A percentile compares a stretch with the other conserved stretches of the same genome.
Evolutionary conservation across 2,888 invertebrate genomes (phyloP).

Genomic region (Apoda limacodes): DNA sequence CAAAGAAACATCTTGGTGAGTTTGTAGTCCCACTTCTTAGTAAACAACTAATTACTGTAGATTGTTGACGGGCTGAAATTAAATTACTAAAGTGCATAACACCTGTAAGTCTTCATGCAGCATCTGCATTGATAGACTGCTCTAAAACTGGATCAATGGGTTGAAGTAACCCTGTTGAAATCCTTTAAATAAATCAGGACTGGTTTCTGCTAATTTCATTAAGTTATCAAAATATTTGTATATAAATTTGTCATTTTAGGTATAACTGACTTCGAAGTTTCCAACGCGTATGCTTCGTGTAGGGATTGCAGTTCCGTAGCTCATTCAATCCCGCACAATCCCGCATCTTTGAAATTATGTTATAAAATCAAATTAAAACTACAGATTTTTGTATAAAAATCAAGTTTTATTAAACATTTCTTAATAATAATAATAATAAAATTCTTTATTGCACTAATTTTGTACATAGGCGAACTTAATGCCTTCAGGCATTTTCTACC

Average conservation of each 20-base stretch:
- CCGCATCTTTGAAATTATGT: no score
- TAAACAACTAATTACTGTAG: slow-evolving; percentile 16
- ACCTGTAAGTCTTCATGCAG: slow-evolving; percentile 25
- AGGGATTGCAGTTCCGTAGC: no score
- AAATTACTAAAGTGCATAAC: slow-evolving; percentile 20
- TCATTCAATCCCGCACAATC: no score
- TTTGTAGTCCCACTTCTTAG: slow-evolving; percentile 6
- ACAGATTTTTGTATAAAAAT: no score
- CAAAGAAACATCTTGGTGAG: slow-evolving; percentile 11
- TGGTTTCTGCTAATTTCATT: slow-evolving; percentile 16
- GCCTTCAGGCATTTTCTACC: no score
- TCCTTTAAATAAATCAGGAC: slow-evolving; percentile 16
- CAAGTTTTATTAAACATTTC: no score
- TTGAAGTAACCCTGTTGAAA: slow-evolving; percentile 18
- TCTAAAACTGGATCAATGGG: slow-evolving; percentile 20
- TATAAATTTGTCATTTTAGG: slow-evolving; percentile 20
- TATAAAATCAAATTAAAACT: no score
- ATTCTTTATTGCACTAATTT: no score
- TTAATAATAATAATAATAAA: no score
- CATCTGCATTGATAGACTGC: no score
- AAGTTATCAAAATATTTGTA: slow-evolving; percentile 21
- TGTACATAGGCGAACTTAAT: no score
- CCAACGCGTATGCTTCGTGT: slow-evolving; percentile 17
- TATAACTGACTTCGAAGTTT: slow-evolving; percentile 10
- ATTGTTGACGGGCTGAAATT: slow-evolving; percentile 20